A percentile compares a stretch with the other conserved stretches of the same genome.
Conservation (phyloP, 1,140 invertebrate species). For the Solenopsis fugax region DNA sequence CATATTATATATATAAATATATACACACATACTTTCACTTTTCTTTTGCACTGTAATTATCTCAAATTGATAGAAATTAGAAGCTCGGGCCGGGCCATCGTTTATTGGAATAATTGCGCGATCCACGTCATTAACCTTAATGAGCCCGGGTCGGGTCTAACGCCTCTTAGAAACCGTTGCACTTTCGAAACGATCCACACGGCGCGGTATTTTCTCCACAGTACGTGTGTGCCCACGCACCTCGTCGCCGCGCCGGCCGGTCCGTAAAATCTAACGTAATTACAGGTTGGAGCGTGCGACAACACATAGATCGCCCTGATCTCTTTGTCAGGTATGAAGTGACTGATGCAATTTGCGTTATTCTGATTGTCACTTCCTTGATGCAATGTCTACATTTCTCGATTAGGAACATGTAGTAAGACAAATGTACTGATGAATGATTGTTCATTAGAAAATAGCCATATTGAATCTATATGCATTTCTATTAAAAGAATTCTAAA, state of each 20-base stretch:
- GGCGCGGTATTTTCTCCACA: conserved; percentile 46
- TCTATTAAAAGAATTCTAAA: conserved; percentile 13
- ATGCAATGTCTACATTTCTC: conserved; percentile 16
- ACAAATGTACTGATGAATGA: not conserved
- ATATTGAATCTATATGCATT: not conserved
- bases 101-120: conserved; percentile 78
- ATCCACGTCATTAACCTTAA: conserved; percentile 81
- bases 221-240: conserved; percentile 60
- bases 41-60: conserved; percentile 74
- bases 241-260: conserved; percentile 47
- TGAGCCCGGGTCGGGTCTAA: conserved; percentile 69
- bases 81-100: conserved; percentile 55
- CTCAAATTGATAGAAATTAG: conserved; percentile 83
- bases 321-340: not conserved
- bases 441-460: not conserved
- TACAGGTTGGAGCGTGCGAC: conserved; percentile 44
- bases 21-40: not conserved
- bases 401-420: not conserved
- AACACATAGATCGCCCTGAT: conserved; percentile 40
- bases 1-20: conserved; percentile 44
- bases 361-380: conserved; percentile 28
- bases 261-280: conserved; percentile 70
- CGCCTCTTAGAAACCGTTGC: conserved; percentile 65
- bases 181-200: conserved; percentile 70
- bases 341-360: conserved; percentile 42